Conservation (phyloP, 2,113 vertebrate genomes). For the Sceloporus tristichus region DNA sequence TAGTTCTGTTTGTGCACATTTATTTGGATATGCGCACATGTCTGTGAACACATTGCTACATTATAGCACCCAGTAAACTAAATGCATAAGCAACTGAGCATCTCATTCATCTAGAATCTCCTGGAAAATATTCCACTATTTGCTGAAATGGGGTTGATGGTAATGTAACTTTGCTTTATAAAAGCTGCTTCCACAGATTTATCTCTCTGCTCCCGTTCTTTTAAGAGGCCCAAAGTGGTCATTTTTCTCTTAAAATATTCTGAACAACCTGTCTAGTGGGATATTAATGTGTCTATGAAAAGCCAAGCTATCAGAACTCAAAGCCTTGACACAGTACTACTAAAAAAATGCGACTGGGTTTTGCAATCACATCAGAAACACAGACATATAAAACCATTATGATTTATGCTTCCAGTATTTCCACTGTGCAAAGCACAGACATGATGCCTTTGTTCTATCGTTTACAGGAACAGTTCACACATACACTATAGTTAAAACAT, state of each 20-base stretch:
- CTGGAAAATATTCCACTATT: neutral
- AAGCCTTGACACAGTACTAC: slow-evolving; percentile 15
- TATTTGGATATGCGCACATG: neutral
- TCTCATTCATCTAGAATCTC: neutral
- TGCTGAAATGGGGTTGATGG: slow-evolving; percentile 27
- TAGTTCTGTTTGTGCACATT: neutral
- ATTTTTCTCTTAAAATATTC: slow-evolving; percentile 31
- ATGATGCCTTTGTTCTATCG: slow-evolving; percentile 16
- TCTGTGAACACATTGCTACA: neutral
- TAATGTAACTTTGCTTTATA: neutral
- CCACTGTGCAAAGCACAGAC: slow-evolving; percentile 31
- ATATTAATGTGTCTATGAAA: slow-evolving; percentile 36
- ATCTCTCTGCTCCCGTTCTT: neutral
- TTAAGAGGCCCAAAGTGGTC: slow-evolving; percentile 13
- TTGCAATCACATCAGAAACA: slow-evolving; percentile 28
- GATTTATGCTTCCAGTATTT: slow-evolving; percentile 39
- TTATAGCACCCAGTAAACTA: neutral
- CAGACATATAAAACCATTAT: slow-evolving; percentile 1
- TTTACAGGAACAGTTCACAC: slow-evolving; percentile 22
- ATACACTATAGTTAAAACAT: slow-evolving; percentile 19
- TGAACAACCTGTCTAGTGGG: slow-evolving; percentile 3
- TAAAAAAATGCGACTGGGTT: slow-evolving; percentile 19
- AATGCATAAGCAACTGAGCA: neutral
- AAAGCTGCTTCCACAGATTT: slow-evolving; percentile 11
- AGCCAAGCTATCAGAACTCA: slow-evolving; percentile 24